phyloP scores from a whole-genome alignment of 2,888 invertebrate genomes.

The Aporophyla lueneburgensis region DNA sequence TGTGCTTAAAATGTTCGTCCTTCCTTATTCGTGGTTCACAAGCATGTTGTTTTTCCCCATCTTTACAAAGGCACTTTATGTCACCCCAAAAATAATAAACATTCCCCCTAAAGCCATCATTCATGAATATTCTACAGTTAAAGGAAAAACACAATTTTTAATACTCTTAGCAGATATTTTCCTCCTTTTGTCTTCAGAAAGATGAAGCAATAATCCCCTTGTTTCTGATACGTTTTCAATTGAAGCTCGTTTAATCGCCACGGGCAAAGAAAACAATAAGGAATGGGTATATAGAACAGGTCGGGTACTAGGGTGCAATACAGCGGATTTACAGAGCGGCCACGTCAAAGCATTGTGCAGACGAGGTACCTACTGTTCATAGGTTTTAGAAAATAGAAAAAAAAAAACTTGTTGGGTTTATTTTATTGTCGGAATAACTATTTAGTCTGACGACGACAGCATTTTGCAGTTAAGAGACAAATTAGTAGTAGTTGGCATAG shows the following conservation, averaged over 20 bases:
- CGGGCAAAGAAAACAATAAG: constrained; percentile 38
- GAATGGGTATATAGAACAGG: constrained; percentile 22
- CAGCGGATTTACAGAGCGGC: constrained; percentile 34
- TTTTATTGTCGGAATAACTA: neutral
- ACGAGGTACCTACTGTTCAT: constrained; percentile 16
- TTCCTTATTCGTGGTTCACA: constrained; percentile 7
- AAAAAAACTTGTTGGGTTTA: neutral
- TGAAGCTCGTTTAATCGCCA: constrained; percentile 43
- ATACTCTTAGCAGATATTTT: constrained; percentile 43
- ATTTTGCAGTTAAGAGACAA: neutral
- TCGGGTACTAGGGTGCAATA: constrained; percentile 31
- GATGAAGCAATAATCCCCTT: constrained; percentile 53
- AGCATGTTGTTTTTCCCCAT: constrained; percentile 27
- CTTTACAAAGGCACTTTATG: constrained; percentile 38
- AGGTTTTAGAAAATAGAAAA: constrained; percentile 30
- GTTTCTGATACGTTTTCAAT: constrained; percentile 53
- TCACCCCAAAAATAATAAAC: constrained; percentile 50
- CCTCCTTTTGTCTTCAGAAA: constrained; percentile 48
- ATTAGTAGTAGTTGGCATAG: neutral
- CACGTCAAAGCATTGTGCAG: constrained; percentile 29
- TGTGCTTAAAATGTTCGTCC: constrained; percentile 12
- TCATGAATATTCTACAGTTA: constrained; percentile 58
- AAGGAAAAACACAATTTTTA: constrained; percentile 44
- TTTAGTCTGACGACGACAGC: neutral
- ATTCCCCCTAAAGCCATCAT: constrained; percentile 34